Base-by-base conservation (phyloP, 2,888 invertebrate species). In the Glaucopsyche alexis region DNA sequence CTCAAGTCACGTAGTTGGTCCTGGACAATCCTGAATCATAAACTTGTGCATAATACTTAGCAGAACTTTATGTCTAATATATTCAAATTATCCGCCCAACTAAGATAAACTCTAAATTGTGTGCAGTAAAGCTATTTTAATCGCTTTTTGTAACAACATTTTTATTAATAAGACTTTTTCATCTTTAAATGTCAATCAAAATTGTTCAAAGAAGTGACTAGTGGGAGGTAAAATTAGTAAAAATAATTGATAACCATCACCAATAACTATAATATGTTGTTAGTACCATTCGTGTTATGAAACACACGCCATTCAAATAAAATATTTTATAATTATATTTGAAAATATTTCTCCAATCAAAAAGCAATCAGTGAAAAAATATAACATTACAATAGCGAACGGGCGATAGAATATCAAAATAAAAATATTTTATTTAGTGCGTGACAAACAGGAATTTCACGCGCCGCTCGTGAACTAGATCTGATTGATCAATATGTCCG, bases 391-490 rank as follows among this genome's bases (percentile, higher is more conserved):
- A 16, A 42, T 16, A 42, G 42, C 42, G 40, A 69, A 13, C 40
- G 47, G 19, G 69, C 69, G 49, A 69, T 69, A 49, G 19, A 69
- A 69, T 45, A 19, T 67, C 29, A 13, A 13, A 16, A 29, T 47
- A 69, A 69, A 67, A 69, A 69, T 47, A 69, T 69, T 69, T 67
- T 69, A 69, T 69, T 49, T 69, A 69, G 69, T 29, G 47, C 47
- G 49, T 69, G 69, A 69, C 69, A 69, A 69, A 69, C 69, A 69
- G 29, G 69, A 69, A 69, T 49, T 69, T 69, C 69, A 49, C 69
- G 69, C 47, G 45, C 69, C 69, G 29, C 69, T 69, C 49, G 47
- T 69, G 49, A 47, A 49, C 47, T 47, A 69, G 29, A 47, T 47
- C 19, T 45, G 45, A 69, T 14, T 47, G 69, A 45, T 66, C 67